Percentiles rank a stretch among this genome's conserved stretches.
Conservation (phyloP, 2,113 vertebrate species). For the Leucoraja erinaceus region DNA sequence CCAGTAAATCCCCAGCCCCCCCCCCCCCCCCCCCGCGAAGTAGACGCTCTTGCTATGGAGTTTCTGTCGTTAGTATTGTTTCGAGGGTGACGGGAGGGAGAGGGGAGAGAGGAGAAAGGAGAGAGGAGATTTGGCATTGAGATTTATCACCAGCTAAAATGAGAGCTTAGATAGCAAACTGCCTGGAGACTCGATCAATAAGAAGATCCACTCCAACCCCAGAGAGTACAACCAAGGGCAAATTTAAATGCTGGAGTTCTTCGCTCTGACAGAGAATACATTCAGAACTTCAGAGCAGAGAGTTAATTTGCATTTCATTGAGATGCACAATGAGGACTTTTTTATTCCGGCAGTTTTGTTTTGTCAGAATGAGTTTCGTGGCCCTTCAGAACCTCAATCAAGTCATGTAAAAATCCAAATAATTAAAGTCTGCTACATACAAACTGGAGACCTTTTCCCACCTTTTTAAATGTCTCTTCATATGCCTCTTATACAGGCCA, state of each 20-base stretch:
- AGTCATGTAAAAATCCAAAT: conserved; percentile 28
- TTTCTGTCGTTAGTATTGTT: neutral
- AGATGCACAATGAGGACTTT: neutral
- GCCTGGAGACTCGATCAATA: neutral
- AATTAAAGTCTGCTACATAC: neutral
- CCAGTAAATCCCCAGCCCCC: no score
- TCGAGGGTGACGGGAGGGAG: no score
- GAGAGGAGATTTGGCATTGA: neutral
- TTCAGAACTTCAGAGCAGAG: conserved; percentile 17
- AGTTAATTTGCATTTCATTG: conserved; percentile 9
- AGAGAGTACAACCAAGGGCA: conserved; percentile 15
- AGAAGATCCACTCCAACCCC: conserved; percentile 4
- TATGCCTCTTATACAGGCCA: neutral
- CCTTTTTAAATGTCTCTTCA: neutral
- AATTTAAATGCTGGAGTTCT: neutral
- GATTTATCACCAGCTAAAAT: conserved; percentile 7
- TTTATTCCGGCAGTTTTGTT: neutral
- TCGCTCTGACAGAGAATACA: neutral
- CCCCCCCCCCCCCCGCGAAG: no score
- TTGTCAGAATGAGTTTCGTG: neutral
- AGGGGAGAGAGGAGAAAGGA: neutral
- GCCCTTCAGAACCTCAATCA: conserved; percentile 1
- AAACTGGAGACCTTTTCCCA: neutral
- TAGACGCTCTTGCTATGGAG: no score
- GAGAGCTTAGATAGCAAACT: conserved; percentile 17